Evolutionary conservation across 2,888 invertebrate species (phyloP), one percentile per base, ranked within the genome.

Genomic region (Hyalella azteca): DNA sequence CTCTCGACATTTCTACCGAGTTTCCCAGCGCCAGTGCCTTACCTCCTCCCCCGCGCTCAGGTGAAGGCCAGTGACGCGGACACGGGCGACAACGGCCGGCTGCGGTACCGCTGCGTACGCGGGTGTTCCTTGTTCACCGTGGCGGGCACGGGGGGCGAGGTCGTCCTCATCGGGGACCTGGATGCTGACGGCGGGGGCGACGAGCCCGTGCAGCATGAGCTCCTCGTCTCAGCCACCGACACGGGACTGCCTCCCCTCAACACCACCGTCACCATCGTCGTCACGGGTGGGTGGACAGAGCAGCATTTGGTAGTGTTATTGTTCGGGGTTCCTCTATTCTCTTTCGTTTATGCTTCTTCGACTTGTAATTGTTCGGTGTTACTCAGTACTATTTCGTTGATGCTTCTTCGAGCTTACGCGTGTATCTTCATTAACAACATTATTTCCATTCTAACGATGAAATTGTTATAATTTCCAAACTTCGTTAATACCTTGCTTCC

Each of bases 211-310:
- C 29, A 41, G 19, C 78, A 81, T 48, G 32, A 45, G 15, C 76
- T 84, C 22, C 76, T 79, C n/a, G 81, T 82, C 19, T 48, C 79
- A 32, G 84, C 84, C 22, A 78, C 79, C 40, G 84, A 84, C 48
- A 73, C 66, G 3, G 84, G 84, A 4, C 66, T 79, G 1, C 80
- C 82, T 7, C 81, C 81, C 41, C 79, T 81, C 13, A 79, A 81
- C 3, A 45, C 84, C 40, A 73, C 81, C 4, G 78, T 82, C 36
- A 75, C 76, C 3, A 78, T 84, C 41, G 32, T 81, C 39, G 41
- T 84, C 11, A 32, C 82, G 9, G 82, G 84, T 75, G 41, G 7
- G 54, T 22, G 26, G 54, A n/a, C n/a, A n/a, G n/a, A n/a, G n/a
- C n/a, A n/a, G n/a, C n/a, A n/a, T n/a, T n/a, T n/a, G n/a, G n/a